phyloP scores from a whole-genome alignment of 2,797 vertebrate genomes.

The Anguilla pacifica region DNA sequence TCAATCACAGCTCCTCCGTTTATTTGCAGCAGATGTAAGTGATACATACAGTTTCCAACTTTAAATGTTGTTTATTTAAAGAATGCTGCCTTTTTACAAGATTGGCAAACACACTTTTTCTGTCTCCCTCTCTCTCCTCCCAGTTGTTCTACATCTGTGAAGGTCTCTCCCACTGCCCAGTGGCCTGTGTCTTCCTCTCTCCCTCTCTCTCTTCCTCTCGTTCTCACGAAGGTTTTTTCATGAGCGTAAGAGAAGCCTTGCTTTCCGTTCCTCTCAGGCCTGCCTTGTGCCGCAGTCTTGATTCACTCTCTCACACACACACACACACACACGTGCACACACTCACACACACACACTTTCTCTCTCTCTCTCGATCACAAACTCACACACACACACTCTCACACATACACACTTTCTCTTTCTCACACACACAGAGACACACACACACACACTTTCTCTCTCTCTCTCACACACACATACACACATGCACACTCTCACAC shows the following conservation, averaged over 20 bases:
- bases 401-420: neutral
- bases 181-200: neutral
- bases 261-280: neutral
- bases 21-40: conserved; percentile 42
- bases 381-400: neutral
- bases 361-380: too few species aligned
- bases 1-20: conserved; percentile 36
- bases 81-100: conserved; percentile 36
- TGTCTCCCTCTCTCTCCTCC: neutral
- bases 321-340: neutral
- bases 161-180: neutral
- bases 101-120: conserved; percentile 28
- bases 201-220: neutral
- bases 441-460: neutral
- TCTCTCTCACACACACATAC: too few species aligned
- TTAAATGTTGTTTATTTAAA: conserved; percentile 41
- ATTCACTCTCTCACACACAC: neutral
- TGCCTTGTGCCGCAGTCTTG: neutral
- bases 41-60: conserved; percentile 38
- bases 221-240: neutral
- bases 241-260: neutral
- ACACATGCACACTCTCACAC: too few species aligned
- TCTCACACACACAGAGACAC: neutral
- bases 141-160: neutral
- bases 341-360: neutral